phyloP scores from a whole-genome alignment of 2,797 vertebrate genomes.

The Distichodus sexfasciatus region DNA sequence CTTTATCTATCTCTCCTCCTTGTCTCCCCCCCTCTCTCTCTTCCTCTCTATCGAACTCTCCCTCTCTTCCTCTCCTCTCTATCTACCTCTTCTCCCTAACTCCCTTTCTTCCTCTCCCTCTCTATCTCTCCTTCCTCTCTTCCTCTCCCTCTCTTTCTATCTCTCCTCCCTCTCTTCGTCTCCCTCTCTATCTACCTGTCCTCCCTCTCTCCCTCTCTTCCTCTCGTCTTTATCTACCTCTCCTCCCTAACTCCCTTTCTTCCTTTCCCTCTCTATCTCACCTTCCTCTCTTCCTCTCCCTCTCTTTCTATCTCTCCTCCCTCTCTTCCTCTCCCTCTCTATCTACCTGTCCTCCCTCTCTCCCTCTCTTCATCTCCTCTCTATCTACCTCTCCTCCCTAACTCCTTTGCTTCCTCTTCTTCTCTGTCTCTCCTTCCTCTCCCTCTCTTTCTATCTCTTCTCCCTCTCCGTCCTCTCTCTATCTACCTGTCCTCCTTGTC shows the following conservation, averaged over 20 bases:
- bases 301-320: constrained; percentile 1
- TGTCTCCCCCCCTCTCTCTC: not conserved
- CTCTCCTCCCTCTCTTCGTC: not conserved
- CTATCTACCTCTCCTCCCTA: not conserved
- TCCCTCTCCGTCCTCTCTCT: not conserved
- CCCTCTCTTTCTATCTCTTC: not conserved
- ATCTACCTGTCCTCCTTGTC: too few relatives aligned
- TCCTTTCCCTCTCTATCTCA: not conserved
- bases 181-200: too few relatives aligned
- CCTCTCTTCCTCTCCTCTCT: not conserved
- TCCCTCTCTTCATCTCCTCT: not conserved
- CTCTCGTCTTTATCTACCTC: not conserved
- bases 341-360: not conserved
- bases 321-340: not conserved
- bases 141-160: not conserved
- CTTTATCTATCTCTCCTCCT: too few relatives aligned
- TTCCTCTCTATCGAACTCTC: constrained; percentile 1
- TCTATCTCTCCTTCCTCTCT: not conserved
- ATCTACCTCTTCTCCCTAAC: not conserved
- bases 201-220: not conserved
- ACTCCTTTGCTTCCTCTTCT: not conserved
- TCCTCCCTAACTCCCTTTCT: too few relatives aligned
- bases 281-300: not conserved
- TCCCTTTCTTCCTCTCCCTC: too few relatives aligned
- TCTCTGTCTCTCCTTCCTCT: not conserved